Conservation (phyloP, 2,113 vertebrate species). For the Actenoides lindsayi region DNA sequence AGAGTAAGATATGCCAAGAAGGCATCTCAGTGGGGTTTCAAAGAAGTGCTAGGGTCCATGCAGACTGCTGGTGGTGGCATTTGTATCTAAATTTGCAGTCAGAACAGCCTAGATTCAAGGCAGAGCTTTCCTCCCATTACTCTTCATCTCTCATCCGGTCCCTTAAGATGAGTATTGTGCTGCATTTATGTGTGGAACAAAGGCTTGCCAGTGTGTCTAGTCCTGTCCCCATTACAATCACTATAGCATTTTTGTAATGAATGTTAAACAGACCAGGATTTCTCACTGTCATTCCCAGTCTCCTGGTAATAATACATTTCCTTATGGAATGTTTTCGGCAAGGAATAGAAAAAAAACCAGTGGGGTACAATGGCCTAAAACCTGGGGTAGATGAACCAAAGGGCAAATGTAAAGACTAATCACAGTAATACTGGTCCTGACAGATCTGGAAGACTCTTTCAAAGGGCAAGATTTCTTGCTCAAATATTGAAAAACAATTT, state of each 20-base stretch:
- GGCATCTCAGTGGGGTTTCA: neutral
- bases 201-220: neutral
- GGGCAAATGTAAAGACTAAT: neutral
- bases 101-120: neutral
- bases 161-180: neutral
- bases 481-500: neutral
- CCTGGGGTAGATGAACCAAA: neutral
- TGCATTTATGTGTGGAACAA: neutral
- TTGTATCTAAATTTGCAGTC: neutral
- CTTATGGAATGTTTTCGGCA: neutral
- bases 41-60: neutral
- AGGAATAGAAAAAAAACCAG: neutral
- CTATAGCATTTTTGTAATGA: neutral
- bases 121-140: neutral
- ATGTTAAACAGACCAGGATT: neutral
- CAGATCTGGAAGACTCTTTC: neutral
- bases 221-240: neutral
- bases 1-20: neutral
- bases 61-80: neutral
- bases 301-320: neutral
- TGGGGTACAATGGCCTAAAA: neutral
- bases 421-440: neutral
- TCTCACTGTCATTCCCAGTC: neutral
- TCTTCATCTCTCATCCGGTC: neutral
- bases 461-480: neutral